A percentile compares a stretch with the other conserved stretches of the same genome.
Conservation (phyloP, 1,140 invertebrate species). For the Onthophagus taurus region DNA sequence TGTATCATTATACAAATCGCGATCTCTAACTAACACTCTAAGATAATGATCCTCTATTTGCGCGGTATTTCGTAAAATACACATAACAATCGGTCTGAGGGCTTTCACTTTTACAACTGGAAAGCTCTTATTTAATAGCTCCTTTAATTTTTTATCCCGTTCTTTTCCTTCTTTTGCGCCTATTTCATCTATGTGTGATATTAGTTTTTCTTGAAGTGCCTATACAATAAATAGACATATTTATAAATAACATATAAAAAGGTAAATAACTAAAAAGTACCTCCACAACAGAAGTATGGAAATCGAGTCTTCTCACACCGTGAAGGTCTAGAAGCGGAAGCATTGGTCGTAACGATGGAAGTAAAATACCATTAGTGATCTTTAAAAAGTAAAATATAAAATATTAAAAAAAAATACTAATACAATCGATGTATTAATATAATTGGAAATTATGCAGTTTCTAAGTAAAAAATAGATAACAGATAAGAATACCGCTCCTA, state of each 20-base stretch:
- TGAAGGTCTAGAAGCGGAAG: slow-evolving; percentile 89
- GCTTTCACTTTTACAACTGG: slow-evolving; percentile 84
- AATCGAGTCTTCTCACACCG: slow-evolving; percentile 82
- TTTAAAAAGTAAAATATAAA: slow-evolving; percentile 38
- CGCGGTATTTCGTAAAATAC: slow-evolving; percentile 84
- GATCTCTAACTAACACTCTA: slow-evolving; percentile 76
- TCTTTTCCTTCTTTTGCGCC: slow-evolving; percentile 66
- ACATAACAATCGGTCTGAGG: slow-evolving; percentile 92
- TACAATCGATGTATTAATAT: too few relatives aligned
- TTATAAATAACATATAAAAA: neutral
- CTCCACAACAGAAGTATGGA: slow-evolving; percentile 91
- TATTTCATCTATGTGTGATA: slow-evolving; percentile 81
- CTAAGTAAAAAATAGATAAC: too few relatives aligned
- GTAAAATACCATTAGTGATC: slow-evolving; percentile 85
- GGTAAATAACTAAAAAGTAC: slow-evolving; percentile 28
- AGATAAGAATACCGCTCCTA: too few relatives aligned
- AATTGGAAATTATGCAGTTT: too few relatives aligned
- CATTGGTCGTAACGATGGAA: slow-evolving; percentile 89
- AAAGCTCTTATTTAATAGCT: slow-evolving; percentile 87
- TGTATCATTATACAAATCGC: slow-evolving; percentile 87
- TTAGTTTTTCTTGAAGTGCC: slow-evolving; percentile 82
- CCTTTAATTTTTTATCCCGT: slow-evolving; percentile 80
- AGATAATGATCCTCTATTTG: slow-evolving; percentile 91
- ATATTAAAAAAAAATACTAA: too few relatives aligned
- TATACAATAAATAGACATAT: slow-evolving; percentile 20